Evolutionary conservation across 2,888 invertebrate species (phyloP).

Genomic region (Beris chalybata): DNA sequence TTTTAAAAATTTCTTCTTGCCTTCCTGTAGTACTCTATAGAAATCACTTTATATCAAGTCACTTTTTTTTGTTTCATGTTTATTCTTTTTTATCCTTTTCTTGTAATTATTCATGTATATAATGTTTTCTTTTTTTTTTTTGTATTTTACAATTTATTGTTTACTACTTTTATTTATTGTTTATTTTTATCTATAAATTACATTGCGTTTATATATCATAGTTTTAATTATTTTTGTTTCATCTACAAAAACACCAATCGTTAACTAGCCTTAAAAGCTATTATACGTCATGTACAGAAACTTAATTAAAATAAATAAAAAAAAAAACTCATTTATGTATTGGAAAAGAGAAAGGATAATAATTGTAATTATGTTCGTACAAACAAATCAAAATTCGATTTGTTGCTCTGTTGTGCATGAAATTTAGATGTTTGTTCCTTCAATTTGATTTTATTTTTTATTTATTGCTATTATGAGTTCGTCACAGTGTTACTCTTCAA

Average conservation of each 20-base stretch:
- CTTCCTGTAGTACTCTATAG: conserved; percentile 21
- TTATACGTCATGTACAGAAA: conserved; percentile 12
- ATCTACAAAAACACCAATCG: conserved; percentile 28
- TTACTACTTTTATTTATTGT: conserved; percentile 12
- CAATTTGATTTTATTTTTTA: too few species aligned
- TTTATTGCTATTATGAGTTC: too few species aligned
- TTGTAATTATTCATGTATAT: conserved; percentile 16
- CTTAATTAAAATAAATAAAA: too few species aligned
- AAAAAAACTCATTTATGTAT: too few species aligned
- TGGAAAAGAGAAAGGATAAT: too few species aligned
- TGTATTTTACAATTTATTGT: conserved; percentile 24
- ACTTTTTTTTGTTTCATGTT: conserved; percentile 15
- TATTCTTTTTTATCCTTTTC: conserved; percentile 7
- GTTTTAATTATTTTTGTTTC: conserved; percentile 16
- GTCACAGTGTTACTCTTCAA: too few species aligned
- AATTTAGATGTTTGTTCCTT: too few species aligned
- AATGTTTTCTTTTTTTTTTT: conserved; percentile 7
- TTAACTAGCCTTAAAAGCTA: conserved; percentile 27
- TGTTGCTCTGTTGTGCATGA: too few species aligned
- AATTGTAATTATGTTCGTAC: too few species aligned
- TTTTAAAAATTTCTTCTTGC: conserved; percentile 20
- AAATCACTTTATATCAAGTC: conserved; percentile 29
- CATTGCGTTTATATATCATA: conserved; percentile 26
- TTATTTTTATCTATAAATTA: conserved; percentile 29
- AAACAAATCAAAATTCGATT: too few species aligned